Evolutionary conservation across 2,113 vertebrate species (phyloP).

Genomic region (Oreochromis niloticus): DNA sequence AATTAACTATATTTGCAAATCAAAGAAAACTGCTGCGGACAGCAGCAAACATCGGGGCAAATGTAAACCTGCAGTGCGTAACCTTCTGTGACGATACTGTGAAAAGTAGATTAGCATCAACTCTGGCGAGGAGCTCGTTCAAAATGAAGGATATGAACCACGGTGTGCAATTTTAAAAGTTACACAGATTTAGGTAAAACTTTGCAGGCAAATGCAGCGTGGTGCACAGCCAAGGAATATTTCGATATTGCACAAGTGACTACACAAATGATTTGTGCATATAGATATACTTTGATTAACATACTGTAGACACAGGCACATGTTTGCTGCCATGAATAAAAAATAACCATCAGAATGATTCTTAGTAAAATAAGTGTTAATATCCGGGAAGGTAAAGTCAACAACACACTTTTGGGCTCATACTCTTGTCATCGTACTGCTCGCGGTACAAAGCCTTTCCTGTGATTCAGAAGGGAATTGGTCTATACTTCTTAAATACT

Average conservation of each 20-base stretch:
- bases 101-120: background rate
- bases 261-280: constrained; percentile 29
- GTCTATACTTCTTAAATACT: constrained; percentile 51
- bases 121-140: background rate
- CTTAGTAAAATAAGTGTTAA: constrained; percentile 27
- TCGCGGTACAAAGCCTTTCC: background rate
- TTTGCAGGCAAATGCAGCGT: background rate
- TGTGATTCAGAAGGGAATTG: constrained; percentile 14
- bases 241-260: constrained; percentile 53
- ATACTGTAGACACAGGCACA: constrained; percentile 45
- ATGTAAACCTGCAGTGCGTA: background rate
- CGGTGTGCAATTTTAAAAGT: background rate
- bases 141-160: background rate
- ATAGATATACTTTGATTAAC: constrained; percentile 28
- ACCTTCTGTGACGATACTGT: background rate
- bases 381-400: background rate
- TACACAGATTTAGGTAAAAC: background rate
- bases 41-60: background rate
- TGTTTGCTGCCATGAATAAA: constrained; percentile 40
- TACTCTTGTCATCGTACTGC: background rate
- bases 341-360: constrained; percentile 28
- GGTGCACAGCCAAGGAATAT: background rate
- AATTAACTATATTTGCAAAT: background rate
- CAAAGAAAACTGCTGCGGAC: background rate
- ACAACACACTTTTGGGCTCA: background rate